Conservation (phyloP, 2,113 vertebrate species). For the Pavo muticus region DNA sequence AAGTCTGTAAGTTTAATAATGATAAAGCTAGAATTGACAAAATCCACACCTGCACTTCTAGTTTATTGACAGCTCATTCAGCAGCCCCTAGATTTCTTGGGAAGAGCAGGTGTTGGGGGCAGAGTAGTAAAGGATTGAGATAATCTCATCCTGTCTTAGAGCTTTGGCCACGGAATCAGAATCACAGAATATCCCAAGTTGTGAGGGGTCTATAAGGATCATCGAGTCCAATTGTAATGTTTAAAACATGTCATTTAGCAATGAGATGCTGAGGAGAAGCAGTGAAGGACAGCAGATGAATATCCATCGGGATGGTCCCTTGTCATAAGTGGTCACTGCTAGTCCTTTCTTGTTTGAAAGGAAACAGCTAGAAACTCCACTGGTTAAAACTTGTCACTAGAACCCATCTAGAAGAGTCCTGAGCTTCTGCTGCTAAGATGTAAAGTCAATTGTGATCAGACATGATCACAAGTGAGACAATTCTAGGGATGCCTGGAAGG, state of each 20-base stretch:
- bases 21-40: background rate
- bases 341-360: background rate
- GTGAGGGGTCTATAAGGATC: too few species aligned
- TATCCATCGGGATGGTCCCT: background rate
- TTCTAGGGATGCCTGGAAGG: background rate
- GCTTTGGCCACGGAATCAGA: background rate
- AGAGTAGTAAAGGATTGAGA: rapidly evolving
- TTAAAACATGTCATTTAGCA: too few species aligned
- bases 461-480: background rate
- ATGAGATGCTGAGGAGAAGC: background rate
- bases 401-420: background rate
- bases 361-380: background rate
- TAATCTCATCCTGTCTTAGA: background rate
- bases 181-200: too few species aligned
- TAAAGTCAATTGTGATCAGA: background rate
- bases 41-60: background rate
- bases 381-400: background rate
- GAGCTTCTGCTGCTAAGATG: background rate
- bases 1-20: background rate
- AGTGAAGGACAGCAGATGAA: background rate
- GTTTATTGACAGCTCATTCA: background rate
- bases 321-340: background rate
- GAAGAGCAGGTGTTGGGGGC: background rate
- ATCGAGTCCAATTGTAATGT: too few species aligned
- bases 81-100: background rate